Evolutionary conservation across 2,888 invertebrate species (phyloP), one percentile per base, ranked within the genome.

Genomic region (Mythimna ferrago): DNA sequence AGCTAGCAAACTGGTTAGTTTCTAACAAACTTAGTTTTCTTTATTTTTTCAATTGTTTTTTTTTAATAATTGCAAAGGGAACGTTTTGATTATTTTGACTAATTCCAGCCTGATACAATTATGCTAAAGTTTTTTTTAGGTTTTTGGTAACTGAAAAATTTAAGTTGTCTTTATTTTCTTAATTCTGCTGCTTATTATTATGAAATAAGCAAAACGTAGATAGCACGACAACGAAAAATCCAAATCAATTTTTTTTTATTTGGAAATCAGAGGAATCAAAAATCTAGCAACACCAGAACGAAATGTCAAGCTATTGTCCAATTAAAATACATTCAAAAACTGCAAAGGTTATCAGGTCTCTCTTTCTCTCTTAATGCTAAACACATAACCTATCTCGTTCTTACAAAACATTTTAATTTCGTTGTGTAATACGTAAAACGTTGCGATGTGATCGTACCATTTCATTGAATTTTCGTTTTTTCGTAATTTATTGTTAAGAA

Each of bases 391-490:
- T 14, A 0, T 74, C 71, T 71, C 66, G 10, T 61, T 71, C 41
- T 1, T 10, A 11, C 53, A 38, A 26, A 53, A 73, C 56, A 58
- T 60, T 38, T 41, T n/a, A 26, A 64, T 48, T 73, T 57, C 5
- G 4, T 35, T 10, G n/a, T 44, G 1, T 82, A 66, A 19, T 73
- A 74, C 26, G 7, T 67, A 54, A 44, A 85, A 85, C 77, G 81
- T 81, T 86, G 81, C 67, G 74, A 77, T 85, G 74, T 78, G 76
- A 73, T 76, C 44, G 71, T 76, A 76, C 71, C 63, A 60, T 67
- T 51, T 66, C 68, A 67, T 19, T 48, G 26, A 38, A 64, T 76
- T 51, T 68, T 61, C 56, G 64, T 66, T 80, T 82, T n/a, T 60
- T 63, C 19, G 32, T 60, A 71, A 69, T 73, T 70, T 70, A 73